Evolutionary conservation across 2,888 invertebrate species (phyloP).

Genomic region (Eulithis testata): DNA sequence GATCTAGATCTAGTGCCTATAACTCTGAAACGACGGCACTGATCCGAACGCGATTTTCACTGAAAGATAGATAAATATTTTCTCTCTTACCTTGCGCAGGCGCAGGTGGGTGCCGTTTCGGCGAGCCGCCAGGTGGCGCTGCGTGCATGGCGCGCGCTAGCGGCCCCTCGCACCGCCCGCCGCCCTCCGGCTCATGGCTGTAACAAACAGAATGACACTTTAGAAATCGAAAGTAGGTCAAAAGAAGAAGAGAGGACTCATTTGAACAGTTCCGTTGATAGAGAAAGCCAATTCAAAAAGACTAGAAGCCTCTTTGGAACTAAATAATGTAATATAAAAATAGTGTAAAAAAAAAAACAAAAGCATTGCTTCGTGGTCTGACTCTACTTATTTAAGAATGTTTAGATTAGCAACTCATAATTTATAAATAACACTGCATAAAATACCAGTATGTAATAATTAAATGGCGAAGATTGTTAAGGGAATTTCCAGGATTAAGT

Average conservation of each 20-base stretch:
- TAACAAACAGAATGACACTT: slow-evolving; percentile 55
- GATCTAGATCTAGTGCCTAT: too few relatives aligned
- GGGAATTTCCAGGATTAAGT: too few relatives aligned
- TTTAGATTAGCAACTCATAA: too few relatives aligned
- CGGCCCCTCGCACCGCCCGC: slow-evolving; percentile 85
- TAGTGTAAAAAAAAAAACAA: too few relatives aligned
- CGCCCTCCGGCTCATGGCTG: slow-evolving; percentile 89
- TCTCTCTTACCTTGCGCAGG: slow-evolving; percentile 59
- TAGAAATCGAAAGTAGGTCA: neutral
- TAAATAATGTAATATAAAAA: too few relatives aligned
- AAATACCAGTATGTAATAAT: too few relatives aligned
- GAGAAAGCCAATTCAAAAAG: neutral
- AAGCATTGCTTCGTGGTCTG: too few relatives aligned
- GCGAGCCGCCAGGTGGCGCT: slow-evolving; percentile 79
- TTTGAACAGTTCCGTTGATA: neutral
- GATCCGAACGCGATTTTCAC: neutral
- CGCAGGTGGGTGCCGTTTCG: slow-evolving; percentile 72
- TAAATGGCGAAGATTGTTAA: too few relatives aligned
- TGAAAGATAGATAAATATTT: neutral
- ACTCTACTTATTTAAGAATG: too few relatives aligned
- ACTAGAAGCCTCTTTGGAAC: too few relatives aligned
- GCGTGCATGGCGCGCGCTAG: slow-evolving; percentile 84
- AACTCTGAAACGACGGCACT: slow-evolving; percentile 1
- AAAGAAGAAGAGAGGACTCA: neutral
- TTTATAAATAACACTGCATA: too few relatives aligned